Evolutionary conservation across 2,888 invertebrate genomes (phyloP).

Genomic region (Andrena dorsata): DNA sequence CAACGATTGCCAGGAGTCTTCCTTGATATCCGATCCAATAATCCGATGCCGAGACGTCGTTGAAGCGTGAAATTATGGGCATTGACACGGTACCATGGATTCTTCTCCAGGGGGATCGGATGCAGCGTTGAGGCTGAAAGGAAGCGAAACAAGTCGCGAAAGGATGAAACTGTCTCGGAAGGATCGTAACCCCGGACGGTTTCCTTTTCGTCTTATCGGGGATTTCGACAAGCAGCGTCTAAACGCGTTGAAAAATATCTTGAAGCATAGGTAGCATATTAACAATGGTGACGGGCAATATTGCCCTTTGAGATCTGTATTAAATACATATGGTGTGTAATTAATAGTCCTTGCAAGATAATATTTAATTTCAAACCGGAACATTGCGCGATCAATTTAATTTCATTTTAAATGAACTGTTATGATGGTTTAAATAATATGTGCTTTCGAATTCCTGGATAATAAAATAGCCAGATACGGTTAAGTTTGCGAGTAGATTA

Average conservation of each 20-base stretch:
- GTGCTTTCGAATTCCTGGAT: no score
- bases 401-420: no score
- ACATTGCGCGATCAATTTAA: no score
- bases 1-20: slow-evolving; percentile 68
- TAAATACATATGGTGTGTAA: no score
- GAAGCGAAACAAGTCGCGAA: slow-evolving; percentile 45
- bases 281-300: no score
- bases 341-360: no score
- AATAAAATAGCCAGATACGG: no score
- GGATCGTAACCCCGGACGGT: neutral
- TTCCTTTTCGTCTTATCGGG: neutral
- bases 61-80: slow-evolving; percentile 80
- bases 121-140: slow-evolving; percentile 34
- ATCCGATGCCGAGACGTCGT: slow-evolving; percentile 78
- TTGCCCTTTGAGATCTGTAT: no score
- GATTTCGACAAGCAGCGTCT: neutral
- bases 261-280: no score
- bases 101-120: slow-evolving; percentile 63
- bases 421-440: no score
- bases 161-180: slow-evolving; percentile 25
- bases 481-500: no score
- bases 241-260: neutral
- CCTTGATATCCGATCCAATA: slow-evolving; percentile 80
- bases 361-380: no score
- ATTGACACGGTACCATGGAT: slow-evolving; percentile 74